Percentiles rank a stretch among this genome's conserved stretches.
phyloP scores from a whole-genome alignment of 2,888 invertebrate genomes.

The Boloria selene region DNA sequence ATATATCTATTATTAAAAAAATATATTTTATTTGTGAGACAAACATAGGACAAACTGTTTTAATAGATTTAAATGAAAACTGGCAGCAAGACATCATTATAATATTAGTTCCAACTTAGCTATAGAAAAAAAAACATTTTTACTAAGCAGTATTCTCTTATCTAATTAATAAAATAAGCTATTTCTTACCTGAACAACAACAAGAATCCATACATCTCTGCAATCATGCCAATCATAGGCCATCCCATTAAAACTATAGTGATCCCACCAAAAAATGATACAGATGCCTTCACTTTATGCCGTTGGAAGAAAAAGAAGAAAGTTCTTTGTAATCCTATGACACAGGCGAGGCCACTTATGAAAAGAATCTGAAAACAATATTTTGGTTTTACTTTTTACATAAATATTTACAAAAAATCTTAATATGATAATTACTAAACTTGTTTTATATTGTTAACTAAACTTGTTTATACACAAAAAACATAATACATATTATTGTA shows the following conservation, averaged over 20 bases:
- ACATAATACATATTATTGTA: no score
- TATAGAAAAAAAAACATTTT: no score
- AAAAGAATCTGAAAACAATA: constrained; percentile 91
- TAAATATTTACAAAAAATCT: not conserved
- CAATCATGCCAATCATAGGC: constrained; percentile 97
- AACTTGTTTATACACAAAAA: not conserved
- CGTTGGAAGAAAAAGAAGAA: constrained; percentile 98
- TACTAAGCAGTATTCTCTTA: no score
- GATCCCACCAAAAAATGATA: constrained; percentile 96
- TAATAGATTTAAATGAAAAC: no score
- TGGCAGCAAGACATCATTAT: no score
- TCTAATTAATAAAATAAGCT: not conserved
- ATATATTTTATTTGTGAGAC: no score
- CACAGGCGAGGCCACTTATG: constrained; percentile 95
- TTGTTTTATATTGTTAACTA: no score
- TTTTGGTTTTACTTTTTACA: no score
- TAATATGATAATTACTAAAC: no score
- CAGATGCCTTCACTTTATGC: constrained; percentile 95
- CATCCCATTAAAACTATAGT: constrained; percentile 95
- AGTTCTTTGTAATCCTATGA: constrained; percentile 97
- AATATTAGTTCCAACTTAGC: no score
- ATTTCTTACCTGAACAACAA: constrained; percentile 87
- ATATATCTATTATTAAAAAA: no score
- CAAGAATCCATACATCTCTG: constrained; percentile 98
- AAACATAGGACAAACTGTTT: no score